Conservation (phyloP, 2,888 invertebrate genomes). For the Temnothorax unifasciatus region DNA sequence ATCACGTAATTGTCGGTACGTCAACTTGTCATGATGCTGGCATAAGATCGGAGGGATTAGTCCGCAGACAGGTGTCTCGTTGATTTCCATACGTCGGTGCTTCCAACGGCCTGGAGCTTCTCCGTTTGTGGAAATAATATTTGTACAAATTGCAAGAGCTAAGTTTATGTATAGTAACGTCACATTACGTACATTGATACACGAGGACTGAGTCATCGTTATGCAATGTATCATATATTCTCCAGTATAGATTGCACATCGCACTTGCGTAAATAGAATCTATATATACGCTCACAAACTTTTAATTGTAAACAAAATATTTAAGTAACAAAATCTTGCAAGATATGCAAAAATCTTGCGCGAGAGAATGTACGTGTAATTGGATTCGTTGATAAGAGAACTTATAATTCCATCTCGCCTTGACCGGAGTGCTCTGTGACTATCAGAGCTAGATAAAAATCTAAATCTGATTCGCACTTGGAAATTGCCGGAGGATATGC, state of each 20-base stretch:
- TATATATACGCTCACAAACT: not conserved
- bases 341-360: not conserved
- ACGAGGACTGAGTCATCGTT: constrained; percentile 2
- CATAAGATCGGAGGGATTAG: not conserved
- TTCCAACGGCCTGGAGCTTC: not conserved
- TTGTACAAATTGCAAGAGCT: not conserved
- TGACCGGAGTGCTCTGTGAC: not conserved
- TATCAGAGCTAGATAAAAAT: not conserved
- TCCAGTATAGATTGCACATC: not conserved
- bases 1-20: not conserved
- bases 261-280: not conserved
- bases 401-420: not conserved
- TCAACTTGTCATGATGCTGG: not conserved
- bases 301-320: constrained; percentile 8
- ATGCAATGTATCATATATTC: not conserved
- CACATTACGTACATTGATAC: not conserved
- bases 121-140: not conserved
- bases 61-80: not conserved
- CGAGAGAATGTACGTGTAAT: too few relatives aligned
- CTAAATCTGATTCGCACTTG: not conserved
- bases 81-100: not conserved
- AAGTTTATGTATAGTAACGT: not conserved
- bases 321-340: too few relatives aligned
- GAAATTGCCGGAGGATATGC: not conserved
- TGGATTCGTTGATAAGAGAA: not conserved